phyloP scores from a whole-genome alignment of 2,113 vertebrate species.

The Rhabdomys dilectus region DNA sequence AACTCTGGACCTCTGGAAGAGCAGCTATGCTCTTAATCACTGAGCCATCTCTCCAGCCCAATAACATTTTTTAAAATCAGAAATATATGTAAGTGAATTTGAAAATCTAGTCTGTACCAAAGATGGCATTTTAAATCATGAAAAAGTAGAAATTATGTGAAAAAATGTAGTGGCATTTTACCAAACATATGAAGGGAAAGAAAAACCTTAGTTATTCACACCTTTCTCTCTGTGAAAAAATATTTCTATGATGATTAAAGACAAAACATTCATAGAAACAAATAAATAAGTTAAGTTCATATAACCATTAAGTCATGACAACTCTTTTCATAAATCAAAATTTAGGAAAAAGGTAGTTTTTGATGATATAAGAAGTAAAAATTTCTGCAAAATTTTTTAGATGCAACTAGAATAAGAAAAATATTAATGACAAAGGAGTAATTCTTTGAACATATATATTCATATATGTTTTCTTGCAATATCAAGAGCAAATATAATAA shows the following conservation, averaged over 20 bases:
- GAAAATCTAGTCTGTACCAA: neutral
- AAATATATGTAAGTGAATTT: conserved; percentile 10
- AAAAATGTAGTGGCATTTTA: neutral
- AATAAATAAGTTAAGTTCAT: neutral
- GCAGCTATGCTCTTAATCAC: no score
- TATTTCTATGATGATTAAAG: conserved; percentile 14
- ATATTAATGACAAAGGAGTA: neutral
- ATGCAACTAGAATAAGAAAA: neutral
- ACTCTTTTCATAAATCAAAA: neutral
- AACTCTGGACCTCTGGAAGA: no score
- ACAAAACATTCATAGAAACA: neutral
- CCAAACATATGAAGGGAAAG: neutral
- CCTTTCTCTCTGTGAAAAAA: conserved; percentile 13
- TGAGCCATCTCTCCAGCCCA: no score
- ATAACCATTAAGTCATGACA: neutral
- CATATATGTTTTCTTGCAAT: neutral
- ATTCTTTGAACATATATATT: neutral
- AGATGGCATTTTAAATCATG: conserved; percentile 40
- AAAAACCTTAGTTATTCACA: neutral
- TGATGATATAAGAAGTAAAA: neutral
- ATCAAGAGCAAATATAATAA: neutral
- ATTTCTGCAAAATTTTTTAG: neutral
- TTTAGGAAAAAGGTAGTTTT: neutral
- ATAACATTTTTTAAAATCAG: neutral
- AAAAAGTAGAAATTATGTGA: neutral